Conservation (phyloP, 2,797 vertebrate genomes). For the Acomys russatus region DNA sequence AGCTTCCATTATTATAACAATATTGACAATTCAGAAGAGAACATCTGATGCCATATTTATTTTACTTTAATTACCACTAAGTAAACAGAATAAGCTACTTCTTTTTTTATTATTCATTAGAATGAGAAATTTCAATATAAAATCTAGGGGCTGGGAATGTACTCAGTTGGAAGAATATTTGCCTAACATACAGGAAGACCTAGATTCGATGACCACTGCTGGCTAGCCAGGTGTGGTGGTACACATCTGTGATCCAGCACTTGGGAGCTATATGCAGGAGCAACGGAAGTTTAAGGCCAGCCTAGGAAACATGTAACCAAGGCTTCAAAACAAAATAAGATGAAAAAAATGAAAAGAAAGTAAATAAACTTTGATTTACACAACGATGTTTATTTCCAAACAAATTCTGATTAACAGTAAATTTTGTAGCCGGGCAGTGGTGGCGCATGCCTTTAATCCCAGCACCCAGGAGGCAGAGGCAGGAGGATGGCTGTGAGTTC, state of each 20-base stretch:
- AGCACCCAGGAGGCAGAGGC: too few species aligned
- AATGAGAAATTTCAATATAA: background rate
- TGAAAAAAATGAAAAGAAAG: background rate
- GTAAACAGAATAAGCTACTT: background rate
- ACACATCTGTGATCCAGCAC: background rate
- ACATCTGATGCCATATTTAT: background rate
- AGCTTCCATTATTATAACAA: background rate
- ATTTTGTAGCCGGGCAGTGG: too few species aligned
- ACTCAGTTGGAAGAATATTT: background rate
- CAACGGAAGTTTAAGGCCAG: background rate
- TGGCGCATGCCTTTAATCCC: too few species aligned
- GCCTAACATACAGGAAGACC: background rate
- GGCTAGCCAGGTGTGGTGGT: too few species aligned
- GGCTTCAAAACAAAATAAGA: background rate
- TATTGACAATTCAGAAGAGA: background rate
- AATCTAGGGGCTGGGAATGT: background rate
- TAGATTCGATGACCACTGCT: background rate
- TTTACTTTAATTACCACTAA: background rate
- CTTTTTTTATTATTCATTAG: background rate
- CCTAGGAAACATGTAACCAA: background rate
- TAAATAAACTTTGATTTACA: background rate
- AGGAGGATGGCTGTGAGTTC: too few species aligned
- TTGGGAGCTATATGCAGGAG: background rate
- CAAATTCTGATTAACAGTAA: background rate
- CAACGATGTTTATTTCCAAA: background rate